Conservation (phyloP, 2,888 invertebrate genomes). For the Cryptophagus acutangulus region DNA sequence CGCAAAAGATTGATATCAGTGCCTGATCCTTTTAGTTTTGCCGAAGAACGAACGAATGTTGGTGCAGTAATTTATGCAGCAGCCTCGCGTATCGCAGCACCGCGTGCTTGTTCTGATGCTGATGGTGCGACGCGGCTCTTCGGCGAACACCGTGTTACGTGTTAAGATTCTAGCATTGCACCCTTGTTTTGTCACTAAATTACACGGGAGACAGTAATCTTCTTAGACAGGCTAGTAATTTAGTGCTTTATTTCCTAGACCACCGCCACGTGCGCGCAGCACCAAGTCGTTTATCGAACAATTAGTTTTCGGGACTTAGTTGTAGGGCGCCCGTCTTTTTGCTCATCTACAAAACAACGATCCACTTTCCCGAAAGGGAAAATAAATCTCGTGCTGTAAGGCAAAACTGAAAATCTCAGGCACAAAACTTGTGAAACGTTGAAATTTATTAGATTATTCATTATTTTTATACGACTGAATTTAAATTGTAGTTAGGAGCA, state of each 20-base stretch:
- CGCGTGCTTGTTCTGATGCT: too few species aligned
- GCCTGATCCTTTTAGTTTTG: constrained; percentile 19
- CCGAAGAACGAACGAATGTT: too few species aligned
- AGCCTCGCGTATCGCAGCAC: constrained; percentile 27
- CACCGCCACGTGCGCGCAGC: constrained; percentile 31
- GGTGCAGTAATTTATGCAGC: constrained; percentile 32
- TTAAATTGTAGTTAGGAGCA: too few species aligned
- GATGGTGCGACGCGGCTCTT: too few species aligned
- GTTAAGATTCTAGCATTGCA: constrained; percentile 41
- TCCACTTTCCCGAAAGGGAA: too few species aligned
- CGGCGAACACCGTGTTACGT: constrained; percentile 29
- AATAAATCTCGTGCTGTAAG: too few species aligned
- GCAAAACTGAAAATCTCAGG: too few species aligned
- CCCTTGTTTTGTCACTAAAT: constrained; percentile 45
- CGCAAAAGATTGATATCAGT: constrained; percentile 26
- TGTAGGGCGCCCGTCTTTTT: too few species aligned
- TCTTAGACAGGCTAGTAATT: constrained; percentile 42
- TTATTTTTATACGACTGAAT: too few species aligned
- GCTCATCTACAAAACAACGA: too few species aligned
- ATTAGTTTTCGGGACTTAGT: constrained; percentile 20
- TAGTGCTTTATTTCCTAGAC: constrained; percentile 30
- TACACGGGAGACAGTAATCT: constrained; percentile 42
- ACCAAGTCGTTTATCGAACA: constrained; percentile 30
- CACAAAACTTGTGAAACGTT: too few species aligned
- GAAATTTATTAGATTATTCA: too few species aligned